Conservation (phyloP, 1,140 invertebrate genomes). For the Bactericera cockerelli region DNA sequence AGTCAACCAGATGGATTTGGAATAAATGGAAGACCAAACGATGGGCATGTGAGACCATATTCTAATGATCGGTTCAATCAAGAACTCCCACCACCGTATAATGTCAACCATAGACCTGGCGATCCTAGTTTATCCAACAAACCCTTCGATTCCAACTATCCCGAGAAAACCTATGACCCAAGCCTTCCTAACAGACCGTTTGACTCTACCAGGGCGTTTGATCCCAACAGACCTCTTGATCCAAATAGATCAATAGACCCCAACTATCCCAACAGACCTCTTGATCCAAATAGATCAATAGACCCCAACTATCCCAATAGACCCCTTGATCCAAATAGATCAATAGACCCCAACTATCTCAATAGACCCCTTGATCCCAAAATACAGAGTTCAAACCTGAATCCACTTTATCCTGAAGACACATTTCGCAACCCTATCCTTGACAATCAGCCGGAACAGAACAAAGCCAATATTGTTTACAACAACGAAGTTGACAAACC, state of each 20-base stretch:
- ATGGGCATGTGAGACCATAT: background rate
- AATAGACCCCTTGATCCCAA: too few relatives aligned
- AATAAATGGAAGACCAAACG: background rate
- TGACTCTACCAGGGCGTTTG: too few relatives aligned
- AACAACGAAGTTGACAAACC: constrained; percentile 5
- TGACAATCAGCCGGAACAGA: background rate
- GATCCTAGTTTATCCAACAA: background rate
- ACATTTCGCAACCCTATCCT: background rate
- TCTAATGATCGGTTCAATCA: background rate
- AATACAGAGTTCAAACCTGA: background rate
- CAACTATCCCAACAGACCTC: background rate
- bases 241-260: background rate
- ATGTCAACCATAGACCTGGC: background rate
- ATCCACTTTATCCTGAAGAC: background rate
- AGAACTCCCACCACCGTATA: background rate
- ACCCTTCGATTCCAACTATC: too few relatives aligned
- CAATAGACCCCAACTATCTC: too few relatives aligned
- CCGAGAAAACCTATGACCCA: too few relatives aligned
- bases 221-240: too few relatives aligned
- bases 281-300: too few relatives aligned
- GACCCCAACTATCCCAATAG: too few relatives aligned
- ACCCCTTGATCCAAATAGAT: too few relatives aligned
- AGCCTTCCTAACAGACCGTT: too few relatives aligned
- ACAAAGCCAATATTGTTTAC: background rate
- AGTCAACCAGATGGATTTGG: background rate